These are phyloP conservation scores for Bovichtus variegatus DNA, from an alignment of 2,797 vertebrate species.

Conservation along the genomic window DNA sequence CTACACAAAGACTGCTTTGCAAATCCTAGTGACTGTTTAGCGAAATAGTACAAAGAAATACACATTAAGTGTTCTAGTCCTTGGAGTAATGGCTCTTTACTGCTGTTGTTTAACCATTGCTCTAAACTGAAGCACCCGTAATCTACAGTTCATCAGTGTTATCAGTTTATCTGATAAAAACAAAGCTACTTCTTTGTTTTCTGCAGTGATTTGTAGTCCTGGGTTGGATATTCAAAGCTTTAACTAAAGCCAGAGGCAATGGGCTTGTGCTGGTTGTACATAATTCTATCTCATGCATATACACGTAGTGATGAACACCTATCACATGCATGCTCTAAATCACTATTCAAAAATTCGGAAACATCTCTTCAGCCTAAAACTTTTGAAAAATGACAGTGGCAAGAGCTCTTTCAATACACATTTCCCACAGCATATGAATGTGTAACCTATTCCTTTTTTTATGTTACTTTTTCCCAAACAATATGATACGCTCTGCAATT, in stretches of 20 bases:
- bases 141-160: conserved; percentile 9
- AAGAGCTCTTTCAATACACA: neutral
- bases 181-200: neutral
- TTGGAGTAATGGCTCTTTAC: neutral
- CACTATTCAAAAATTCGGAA: neutral
- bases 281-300: conserved; percentile 21
- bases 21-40: neutral
- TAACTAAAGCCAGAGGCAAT: conserved; percentile 8
- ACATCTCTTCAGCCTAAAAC: neutral
- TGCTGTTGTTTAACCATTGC: neutral
- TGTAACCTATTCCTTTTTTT: neutral
- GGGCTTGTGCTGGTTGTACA: neutral
- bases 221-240: neutral
- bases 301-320: neutral
- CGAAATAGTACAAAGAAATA: neutral
- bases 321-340: neutral
- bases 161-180: neutral
- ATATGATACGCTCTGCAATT: neutral
- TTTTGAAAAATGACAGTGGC: neutral
- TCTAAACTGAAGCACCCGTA: neutral
- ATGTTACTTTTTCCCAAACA: neutral
- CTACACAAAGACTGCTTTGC: neutral
- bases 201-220: conserved; percentile 5
- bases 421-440: neutral
- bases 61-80: neutral